phyloP scores from a whole-genome alignment of 2,888 invertebrate species.

The Phlogophora meticulosa region DNA sequence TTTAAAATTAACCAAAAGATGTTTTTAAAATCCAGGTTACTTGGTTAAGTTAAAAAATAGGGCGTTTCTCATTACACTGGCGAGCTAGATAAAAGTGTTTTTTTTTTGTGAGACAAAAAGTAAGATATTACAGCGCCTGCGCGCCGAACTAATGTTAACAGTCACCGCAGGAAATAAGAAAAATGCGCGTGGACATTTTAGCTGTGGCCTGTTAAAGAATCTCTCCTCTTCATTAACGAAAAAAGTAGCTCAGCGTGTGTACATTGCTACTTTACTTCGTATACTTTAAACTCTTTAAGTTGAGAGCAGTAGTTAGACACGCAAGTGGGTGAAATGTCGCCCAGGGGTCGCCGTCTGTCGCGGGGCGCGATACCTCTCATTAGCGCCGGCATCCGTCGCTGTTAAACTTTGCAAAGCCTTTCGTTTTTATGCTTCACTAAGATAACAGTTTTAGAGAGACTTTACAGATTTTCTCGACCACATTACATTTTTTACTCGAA shows the following conservation, averaged over 20 bases:
- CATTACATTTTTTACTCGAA: constrained; percentile 19
- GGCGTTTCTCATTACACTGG: constrained; percentile 49
- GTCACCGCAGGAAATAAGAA: constrained; percentile 62
- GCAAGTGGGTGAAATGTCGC: constrained; percentile 19
- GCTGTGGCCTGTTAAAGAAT: constrained; percentile 59
- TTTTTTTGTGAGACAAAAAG: constrained; percentile 35
- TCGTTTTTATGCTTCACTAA: constrained; percentile 58
- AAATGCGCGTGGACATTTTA: constrained; percentile 55
- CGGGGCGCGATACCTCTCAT: constrained; percentile 57
- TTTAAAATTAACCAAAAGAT: constrained; percentile 12
- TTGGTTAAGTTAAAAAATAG: constrained; percentile 18
- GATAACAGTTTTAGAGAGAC: constrained; percentile 54
- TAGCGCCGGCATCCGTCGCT: constrained; percentile 49
- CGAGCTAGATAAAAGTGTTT: constrained; percentile 32
- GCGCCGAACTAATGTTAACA: constrained; percentile 56
- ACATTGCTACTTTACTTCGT: constrained; percentile 55
- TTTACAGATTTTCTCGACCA: constrained; percentile 44
- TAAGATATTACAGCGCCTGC: constrained; percentile 20
- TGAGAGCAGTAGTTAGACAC: constrained; percentile 27
- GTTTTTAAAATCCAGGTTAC: constrained; percentile 12
- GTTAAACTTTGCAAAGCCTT: constrained; percentile 60
- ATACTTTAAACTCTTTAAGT: constrained; percentile 32
- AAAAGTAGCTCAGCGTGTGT: constrained; percentile 23
- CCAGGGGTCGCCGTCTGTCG: background rate
- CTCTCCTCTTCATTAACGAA: constrained; percentile 48